Evolutionary conservation across 2,888 invertebrate genomes (phyloP).

Genomic region (Hoplodrina blanda): DNA sequence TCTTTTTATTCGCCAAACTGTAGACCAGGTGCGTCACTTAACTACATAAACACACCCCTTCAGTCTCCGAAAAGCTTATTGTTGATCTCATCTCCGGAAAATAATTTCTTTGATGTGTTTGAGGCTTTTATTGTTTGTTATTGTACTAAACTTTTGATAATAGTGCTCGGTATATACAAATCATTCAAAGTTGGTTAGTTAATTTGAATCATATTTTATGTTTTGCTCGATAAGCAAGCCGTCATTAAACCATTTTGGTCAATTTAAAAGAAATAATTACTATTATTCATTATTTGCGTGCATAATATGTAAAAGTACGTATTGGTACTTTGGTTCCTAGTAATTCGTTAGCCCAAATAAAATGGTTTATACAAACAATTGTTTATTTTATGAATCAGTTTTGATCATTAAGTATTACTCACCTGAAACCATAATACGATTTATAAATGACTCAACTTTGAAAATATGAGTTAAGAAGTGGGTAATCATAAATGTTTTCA

Average conservation of each 20-base stretch:
- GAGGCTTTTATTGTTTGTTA: not conserved
- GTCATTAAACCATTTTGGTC: not conserved
- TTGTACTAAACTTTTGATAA: not conserved
- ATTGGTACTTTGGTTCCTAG: conserved; percentile 16
- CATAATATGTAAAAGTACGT: not conserved
- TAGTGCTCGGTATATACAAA: not conserved
- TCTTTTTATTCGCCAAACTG: conserved; percentile 20
- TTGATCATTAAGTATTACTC: conserved; percentile 4
- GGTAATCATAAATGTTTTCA: not conserved
- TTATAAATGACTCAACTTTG: not conserved
- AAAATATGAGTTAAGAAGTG: not conserved
- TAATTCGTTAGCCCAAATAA: not conserved
- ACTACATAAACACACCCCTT: conserved; percentile 19
- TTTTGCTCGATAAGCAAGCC: too few relatives aligned
- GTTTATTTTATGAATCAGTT: conserved; percentile 15
- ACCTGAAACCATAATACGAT: not conserved
- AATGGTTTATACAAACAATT: conserved; percentile 5
- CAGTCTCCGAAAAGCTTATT: conserved; percentile 12
- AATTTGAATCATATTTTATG: too few relatives aligned
- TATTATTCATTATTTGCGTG: conserved; percentile 10
- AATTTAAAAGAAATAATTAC: not conserved
- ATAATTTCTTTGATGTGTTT: conserved; percentile 22
- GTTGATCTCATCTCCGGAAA: conserved; percentile 22
- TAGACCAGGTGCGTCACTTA: not conserved
- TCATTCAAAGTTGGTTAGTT: too few relatives aligned